Conservation (phyloP, 2,797 vertebrate genomes). For the Liasis olivaceus region DNA sequence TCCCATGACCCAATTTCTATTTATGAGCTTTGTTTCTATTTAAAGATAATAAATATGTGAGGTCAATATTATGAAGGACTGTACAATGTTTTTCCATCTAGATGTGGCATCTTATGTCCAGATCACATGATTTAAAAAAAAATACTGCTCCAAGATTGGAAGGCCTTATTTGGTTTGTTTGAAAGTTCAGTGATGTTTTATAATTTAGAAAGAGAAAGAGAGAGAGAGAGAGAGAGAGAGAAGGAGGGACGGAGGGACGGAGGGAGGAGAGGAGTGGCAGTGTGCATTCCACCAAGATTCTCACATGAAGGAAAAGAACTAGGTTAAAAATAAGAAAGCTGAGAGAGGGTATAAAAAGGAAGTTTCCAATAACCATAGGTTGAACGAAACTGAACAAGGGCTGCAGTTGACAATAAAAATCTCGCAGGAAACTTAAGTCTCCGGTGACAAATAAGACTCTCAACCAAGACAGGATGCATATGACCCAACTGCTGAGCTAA, state of each 20-base stretch:
- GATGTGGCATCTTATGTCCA: conserved; percentile 22
- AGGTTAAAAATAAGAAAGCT: conserved; percentile 28
- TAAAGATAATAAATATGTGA: conserved; percentile 61
- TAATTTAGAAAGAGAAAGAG: not conserved
- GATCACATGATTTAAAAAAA: conserved; percentile 38
- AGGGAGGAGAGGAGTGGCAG: not conserved
- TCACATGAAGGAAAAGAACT: conserved; percentile 16
- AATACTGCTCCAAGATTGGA: conserved; percentile 41
- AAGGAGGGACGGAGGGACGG: not conserved
- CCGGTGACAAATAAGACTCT: conserved; percentile 76
- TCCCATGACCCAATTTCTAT: conserved; percentile 75
- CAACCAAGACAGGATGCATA: conserved; percentile 74
- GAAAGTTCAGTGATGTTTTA: conserved; percentile 25
- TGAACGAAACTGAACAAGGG: conserved; percentile 46
- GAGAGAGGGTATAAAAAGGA: conserved; percentile 11
- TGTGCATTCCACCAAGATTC: not conserved
- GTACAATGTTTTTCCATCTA: conserved; percentile 42
- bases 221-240: not conserved
- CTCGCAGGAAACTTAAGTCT: conserved; percentile 73
- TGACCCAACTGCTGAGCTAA: conserved; percentile 48
- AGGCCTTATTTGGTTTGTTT: conserved; percentile 62
- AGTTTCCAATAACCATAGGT: conserved; percentile 11
- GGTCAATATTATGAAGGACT: conserved; percentile 17
- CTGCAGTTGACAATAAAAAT: conserved; percentile 49
- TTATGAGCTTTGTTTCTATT: conserved; percentile 72